These are phyloP conservation scores for Rhagoletis zephyria DNA, from an alignment of 1,140 invertebrate genomes.

Conservation along the genomic window DNA sequence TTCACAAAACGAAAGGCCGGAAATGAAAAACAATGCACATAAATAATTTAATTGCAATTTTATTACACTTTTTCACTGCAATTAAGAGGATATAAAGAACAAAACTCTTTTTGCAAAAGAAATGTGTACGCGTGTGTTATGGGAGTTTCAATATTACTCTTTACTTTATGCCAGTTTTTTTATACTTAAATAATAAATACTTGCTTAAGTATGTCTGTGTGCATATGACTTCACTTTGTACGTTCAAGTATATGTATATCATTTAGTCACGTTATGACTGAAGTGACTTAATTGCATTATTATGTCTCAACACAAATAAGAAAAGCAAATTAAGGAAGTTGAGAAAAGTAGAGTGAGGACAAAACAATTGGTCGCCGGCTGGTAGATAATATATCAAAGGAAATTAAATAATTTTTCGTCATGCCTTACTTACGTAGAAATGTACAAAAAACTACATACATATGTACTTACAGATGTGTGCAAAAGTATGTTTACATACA, in stretches of 20 bases:
- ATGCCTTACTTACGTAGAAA: neutral
- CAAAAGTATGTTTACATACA: neutral
- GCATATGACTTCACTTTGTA: neutral
- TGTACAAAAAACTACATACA: neutral
- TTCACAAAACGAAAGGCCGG: neutral
- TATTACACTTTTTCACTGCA: neutral
- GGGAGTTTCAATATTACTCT: neutral
- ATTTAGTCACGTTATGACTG: conserved; percentile 21
- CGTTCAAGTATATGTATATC: conserved; percentile 4
- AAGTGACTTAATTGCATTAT: conserved; percentile 49
- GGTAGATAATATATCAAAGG: neutral
- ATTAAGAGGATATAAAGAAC: neutral
- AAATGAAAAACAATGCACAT: neutral
- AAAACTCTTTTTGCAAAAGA: neutral
- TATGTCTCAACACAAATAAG: conserved; percentile 30
- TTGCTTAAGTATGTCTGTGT: neutral
- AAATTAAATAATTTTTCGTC: neutral
- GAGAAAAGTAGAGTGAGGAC: neutral
- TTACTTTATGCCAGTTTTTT: no score
- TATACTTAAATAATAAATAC: neutral
- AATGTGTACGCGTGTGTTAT: no score
- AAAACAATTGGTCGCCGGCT: neutral
- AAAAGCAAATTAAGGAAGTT: neutral
- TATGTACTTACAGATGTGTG: neutral
- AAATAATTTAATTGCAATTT: conserved; percentile 9